Percentiles rank a stretch among this genome's conserved stretches.
phyloP scores from a whole-genome alignment of 2,113 vertebrate genomes.

The Grammomys dolichurus region DNA sequence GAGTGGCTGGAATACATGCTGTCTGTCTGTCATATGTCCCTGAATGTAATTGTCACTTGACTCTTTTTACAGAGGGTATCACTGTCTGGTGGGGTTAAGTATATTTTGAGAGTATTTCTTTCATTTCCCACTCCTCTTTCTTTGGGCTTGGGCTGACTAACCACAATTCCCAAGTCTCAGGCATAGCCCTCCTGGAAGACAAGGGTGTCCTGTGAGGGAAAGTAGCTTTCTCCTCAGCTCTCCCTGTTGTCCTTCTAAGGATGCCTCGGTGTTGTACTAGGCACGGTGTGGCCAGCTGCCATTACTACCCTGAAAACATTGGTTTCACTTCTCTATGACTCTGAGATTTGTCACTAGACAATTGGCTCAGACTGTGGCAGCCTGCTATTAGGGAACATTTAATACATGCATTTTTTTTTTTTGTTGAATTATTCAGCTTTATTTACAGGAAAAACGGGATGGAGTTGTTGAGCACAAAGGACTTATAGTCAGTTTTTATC shows the following conservation, averaged over 20 bases:
- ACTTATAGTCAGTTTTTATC: too few relatives aligned
- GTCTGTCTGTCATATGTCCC: neutral
- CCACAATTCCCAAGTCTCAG: neutral
- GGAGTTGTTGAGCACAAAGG: too few relatives aligned
- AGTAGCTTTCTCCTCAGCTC: constrained; percentile 4
- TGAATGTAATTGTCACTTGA: neutral
- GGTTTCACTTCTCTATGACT: constrained; percentile 50
- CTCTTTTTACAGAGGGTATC: too few relatives aligned
- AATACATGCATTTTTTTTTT: neutral
- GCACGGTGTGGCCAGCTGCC: constrained; percentile 21
- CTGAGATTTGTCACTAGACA: constrained; percentile 41
- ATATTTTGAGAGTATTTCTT: neutral
- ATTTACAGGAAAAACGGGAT: too few relatives aligned
- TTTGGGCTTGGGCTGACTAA: neutral
- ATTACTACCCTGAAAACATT: constrained; percentile 33
- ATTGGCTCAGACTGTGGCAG: neutral
- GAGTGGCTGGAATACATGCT: neutral
- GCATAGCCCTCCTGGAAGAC: neutral
- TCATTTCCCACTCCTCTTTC: too few relatives aligned
- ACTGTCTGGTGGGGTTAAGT: neutral
- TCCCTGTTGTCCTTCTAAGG: neutral
- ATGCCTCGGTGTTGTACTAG: neutral
- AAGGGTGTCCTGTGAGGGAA: neutral
- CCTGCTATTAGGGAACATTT: neutral
- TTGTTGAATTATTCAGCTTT: too few relatives aligned